phyloP scores from a whole-genome alignment of 2,797 vertebrate genomes.

The Buceros bicornis region DNA sequence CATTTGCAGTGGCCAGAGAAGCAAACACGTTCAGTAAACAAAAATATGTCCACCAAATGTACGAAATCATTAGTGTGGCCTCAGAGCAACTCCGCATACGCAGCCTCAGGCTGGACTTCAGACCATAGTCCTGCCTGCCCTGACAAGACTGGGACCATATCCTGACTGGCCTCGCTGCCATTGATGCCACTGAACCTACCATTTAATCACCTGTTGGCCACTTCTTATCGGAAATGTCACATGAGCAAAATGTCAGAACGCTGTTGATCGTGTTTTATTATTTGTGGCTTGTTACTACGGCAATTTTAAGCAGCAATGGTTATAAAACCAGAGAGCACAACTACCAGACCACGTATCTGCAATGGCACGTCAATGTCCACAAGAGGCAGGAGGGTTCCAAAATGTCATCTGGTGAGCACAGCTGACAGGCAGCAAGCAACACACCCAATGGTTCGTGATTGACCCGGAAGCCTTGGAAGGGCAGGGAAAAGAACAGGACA shows the following conservation, averaged over 20 bases:
- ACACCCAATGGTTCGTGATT: accelerated
- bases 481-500: not conserved
- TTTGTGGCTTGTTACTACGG: not conserved
- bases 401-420: not conserved
- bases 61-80: not conserved
- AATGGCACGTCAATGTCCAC: not conserved
- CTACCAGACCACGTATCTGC: not conserved
- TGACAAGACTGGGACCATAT: not conserved
- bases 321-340: not conserved
- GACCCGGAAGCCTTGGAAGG: not conserved
- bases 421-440: not conserved
- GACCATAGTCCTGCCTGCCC: not conserved
- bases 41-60: not conserved
- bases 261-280: not conserved
- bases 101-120: not conserved
- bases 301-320: not conserved
- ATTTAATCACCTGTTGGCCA: not conserved
- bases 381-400: not conserved
- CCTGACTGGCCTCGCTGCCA: not conserved
- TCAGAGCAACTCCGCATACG: not conserved
- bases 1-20: not conserved
- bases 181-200: not conserved
- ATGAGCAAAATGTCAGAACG: accelerated
- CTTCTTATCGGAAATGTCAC: not conserved
- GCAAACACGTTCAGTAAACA: not conserved